Conservation (phyloP, 2,888 invertebrate species). For the Cheilosia vulpina region DNA sequence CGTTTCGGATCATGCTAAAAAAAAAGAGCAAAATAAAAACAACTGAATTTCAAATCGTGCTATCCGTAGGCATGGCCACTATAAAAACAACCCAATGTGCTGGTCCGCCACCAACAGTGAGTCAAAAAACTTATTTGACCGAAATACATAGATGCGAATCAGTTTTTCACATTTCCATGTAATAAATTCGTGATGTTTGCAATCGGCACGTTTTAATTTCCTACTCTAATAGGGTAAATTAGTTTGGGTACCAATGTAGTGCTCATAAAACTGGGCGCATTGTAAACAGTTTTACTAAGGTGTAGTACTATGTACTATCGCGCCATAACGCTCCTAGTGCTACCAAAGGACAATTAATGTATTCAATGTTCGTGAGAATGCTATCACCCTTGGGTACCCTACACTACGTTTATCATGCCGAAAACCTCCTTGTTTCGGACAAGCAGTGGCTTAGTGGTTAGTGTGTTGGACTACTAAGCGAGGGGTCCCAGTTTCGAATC, state of each 20-base stretch:
- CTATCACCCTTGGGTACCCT: too few species aligned
- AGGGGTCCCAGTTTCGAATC: too few species aligned
- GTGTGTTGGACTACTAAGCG: too few species aligned
- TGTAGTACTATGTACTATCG: too few species aligned
- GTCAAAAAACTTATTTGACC: slow-evolving; percentile 46
- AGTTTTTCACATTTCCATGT: slow-evolving; percentile 34
- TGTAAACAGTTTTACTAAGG: too few species aligned
- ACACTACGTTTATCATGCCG: too few species aligned
- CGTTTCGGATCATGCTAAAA: not conserved
- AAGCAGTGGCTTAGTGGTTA: too few species aligned
- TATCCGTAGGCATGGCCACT: slow-evolving; percentile 64
- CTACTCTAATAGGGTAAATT: slow-evolving; percentile 38
- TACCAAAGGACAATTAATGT: too few species aligned
- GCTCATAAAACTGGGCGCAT: too few species aligned
- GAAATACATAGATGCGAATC: slow-evolving; percentile 49
- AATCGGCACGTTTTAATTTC: slow-evolving; percentile 39
- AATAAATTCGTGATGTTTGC: slow-evolving; percentile 54
- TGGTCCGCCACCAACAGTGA: slow-evolving; percentile 12
- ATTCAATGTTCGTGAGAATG: too few species aligned
- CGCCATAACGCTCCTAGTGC: too few species aligned
- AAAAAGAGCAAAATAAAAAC: slow-evolving; percentile 18
- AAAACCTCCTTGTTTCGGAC: too few species aligned
- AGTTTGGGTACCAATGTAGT: not conserved
- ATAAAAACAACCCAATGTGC: slow-evolving; percentile 5
- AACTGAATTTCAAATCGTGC: slow-evolving; percentile 45